Percentiles rank a stretch among this genome's conserved stretches.
phyloP scores from a whole-genome alignment of 2,888 invertebrate species.

The Unio delphinus region DNA sequence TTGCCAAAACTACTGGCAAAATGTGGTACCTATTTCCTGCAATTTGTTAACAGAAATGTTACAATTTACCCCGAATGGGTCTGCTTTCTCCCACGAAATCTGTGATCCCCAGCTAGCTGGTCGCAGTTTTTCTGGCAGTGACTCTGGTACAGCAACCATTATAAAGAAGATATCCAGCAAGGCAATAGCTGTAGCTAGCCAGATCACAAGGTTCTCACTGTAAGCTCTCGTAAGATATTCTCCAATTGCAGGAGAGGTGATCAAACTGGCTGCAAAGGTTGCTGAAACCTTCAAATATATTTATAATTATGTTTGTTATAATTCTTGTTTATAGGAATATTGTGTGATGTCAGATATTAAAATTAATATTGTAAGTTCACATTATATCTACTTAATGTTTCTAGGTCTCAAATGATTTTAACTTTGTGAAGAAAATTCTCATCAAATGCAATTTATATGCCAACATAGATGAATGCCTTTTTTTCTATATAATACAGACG shows the following conservation, averaged over 20 bases:
- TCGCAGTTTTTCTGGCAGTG: slow-evolving; percentile 92
- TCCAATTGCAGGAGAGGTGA: slow-evolving; percentile 98
- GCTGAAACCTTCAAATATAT: slow-evolving; percentile 82
- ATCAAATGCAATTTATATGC: too few relatives aligned
- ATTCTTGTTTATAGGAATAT: not conserved
- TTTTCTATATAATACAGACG: too few relatives aligned
- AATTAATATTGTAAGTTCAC: too few relatives aligned
- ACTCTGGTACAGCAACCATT: slow-evolving; percentile 97
- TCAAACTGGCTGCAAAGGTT: slow-evolving; percentile 98
- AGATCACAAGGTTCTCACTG: slow-evolving; percentile 88
- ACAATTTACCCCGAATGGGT: slow-evolving; percentile 88
- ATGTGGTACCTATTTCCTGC: too few relatives aligned
- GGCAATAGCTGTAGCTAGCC: slow-evolving; percentile 93
- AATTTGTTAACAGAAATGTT: not conserved
- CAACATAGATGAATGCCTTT: too few relatives aligned
- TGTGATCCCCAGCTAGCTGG: slow-evolving; percentile 74
- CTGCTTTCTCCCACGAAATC: slow-evolving; percentile 91
- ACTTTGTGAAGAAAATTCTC: too few relatives aligned
- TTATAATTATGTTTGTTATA: not conserved
- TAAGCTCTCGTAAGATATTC: slow-evolving; percentile 79
- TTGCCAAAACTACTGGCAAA: too few relatives aligned
- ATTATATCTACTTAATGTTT: too few relatives aligned
- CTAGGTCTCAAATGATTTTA: too few relatives aligned
- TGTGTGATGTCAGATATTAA: too few relatives aligned
- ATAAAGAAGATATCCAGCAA: slow-evolving; percentile 98